Conservation (phyloP, 2,888 invertebrate genomes). For the Calliscelio sp. region DNA sequence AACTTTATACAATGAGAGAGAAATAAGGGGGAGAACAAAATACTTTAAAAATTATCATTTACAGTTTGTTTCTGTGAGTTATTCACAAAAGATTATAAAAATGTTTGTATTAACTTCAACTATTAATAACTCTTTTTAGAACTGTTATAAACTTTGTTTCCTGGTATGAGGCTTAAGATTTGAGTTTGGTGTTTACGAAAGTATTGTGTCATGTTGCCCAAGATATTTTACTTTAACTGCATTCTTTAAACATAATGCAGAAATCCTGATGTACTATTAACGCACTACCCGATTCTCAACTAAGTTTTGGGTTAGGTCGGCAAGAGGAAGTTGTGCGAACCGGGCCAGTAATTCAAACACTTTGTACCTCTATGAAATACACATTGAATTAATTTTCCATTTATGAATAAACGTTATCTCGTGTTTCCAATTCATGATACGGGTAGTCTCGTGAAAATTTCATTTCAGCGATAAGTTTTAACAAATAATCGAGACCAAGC, state of each 20-base stretch:
- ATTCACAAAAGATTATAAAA: no score
- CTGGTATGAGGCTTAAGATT: background rate
- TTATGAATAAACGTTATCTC: conserved; percentile 55
- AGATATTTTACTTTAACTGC: conserved; percentile 31
- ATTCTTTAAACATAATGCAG: conserved; percentile 56
- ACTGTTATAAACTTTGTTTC: no score
- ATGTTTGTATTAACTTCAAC: no score
- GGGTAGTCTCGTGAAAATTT: conserved; percentile 20
- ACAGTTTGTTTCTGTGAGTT: no score
- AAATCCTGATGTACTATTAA: conserved; percentile 58
- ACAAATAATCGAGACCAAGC: no score
- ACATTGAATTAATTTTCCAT: conserved; percentile 58
- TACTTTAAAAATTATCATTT: no score
- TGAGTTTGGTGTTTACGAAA: conserved; percentile 35
- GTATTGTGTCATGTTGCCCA: conserved; percentile 9
- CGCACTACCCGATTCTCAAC: conserved; percentile 22
- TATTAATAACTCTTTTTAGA: conserved; percentile 24
- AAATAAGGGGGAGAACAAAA: no score
- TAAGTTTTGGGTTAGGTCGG: conserved; percentile 49
- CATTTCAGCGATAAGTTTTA: conserved; percentile 15
- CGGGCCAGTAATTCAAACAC: conserved; percentile 58
- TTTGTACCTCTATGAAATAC: conserved; percentile 62
- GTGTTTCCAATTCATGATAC: conserved; percentile 43
- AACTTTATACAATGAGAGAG: no score
- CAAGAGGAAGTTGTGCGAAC: conserved; percentile 25